Evolutionary conservation across 2,888 invertebrate species (phyloP), one percentile per base, ranked within the genome.

Genomic region (Archips crataeganus): DNA sequence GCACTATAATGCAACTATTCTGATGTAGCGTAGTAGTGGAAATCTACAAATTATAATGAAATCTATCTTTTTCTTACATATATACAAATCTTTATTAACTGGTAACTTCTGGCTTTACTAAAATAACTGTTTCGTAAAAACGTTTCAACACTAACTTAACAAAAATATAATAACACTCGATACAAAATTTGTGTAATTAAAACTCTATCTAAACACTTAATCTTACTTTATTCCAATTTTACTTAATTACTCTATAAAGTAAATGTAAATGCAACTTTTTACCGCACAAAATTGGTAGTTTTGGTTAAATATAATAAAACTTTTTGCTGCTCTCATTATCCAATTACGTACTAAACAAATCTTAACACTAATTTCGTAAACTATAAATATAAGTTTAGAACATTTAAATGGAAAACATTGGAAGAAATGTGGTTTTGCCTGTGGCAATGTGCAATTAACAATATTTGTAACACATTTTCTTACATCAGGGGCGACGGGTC

Each of bases 181-280:
- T 90, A 88, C 84, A 90, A 90, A 86, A 89, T 85, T 82, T 80
- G 79, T 79, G 70, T 82, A 78, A 80, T 87, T 85, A 82, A 86
- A 87, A 85, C 81, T 85, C 90, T 90, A 90, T 87, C 90, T 90
- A 90, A 77, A 62, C 75, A 75, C 73, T 75, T 67, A 49, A 5
- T 62, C 65, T 77, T 68, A 75, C 70, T 70, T 63, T 75, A 75
- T 75, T 75, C 63, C 64, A 73, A 76, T 77, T 76, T 81, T 51
- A 51, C 15, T 81, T 84, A 85, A 79, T 49, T 49, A 84, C 81
- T 76, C 83, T 39, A 39, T 6, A 39, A 39, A 39, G 11, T 84
- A 82, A 81, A 83, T 82, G 80, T 85, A 84, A 82, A 85, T 85
- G 85, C 84, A 84, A 80, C 63, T 39, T 45, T 60, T 36, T 54